phyloP scores from a whole-genome alignment of 2,797 vertebrate species.

The Sphaeramia orbicularis region DNA sequence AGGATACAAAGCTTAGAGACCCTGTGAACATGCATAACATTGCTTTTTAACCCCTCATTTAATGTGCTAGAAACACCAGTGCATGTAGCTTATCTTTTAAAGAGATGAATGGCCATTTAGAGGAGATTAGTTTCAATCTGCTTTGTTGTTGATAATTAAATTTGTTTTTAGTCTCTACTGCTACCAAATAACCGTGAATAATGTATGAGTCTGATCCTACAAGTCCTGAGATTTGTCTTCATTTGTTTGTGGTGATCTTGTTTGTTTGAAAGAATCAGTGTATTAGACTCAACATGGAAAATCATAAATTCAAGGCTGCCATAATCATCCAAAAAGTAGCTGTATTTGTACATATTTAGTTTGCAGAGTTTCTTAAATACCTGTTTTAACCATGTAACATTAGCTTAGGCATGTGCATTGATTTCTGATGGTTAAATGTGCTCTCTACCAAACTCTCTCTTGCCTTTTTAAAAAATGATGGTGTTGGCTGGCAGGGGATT shows the following conservation, averaged over 20 bases:
- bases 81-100: conserved; percentile 16
- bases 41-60: conserved; percentile 22
- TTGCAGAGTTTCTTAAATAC: no score
- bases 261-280: neutral
- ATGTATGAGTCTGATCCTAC: conserved; percentile 9
- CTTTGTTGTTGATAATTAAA: conserved; percentile 23
- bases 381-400: neutral
- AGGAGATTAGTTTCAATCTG: conserved; percentile 17
- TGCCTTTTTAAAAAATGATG: conserved; percentile 14
- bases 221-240: conserved; percentile 3
- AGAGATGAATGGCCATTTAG: conserved; percentile 5
- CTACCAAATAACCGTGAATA: conserved; percentile 4
- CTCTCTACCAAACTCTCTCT: conserved; percentile 11
- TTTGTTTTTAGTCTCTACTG: conserved; percentile 6
- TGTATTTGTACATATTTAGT: no score
- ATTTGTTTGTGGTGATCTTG: neutral
- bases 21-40: neutral
- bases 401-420: neutral
- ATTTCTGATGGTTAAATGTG: neutral
- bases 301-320: neutral
- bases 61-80: neutral
- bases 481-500: conserved; percentile 1
- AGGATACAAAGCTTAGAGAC: conserved; percentile 20
- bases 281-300: neutral
- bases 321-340: neutral